Conservation (phyloP, 2,888 invertebrate genomes). For the Troilus luridus region DNA sequence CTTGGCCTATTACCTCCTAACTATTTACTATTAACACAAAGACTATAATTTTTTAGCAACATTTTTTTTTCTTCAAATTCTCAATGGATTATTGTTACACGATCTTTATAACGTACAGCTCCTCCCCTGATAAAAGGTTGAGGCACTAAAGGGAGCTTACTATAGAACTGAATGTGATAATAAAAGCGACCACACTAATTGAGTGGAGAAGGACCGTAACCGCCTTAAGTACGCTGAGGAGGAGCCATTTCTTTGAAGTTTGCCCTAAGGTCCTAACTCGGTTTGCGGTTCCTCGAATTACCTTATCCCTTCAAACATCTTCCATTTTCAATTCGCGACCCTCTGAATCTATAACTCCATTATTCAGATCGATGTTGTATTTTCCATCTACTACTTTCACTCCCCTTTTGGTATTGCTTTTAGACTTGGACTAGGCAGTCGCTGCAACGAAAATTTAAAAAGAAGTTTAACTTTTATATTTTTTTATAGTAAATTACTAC, state of each 20-base stretch:
- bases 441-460: no score
- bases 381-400: background rate
- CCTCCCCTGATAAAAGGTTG: background rate
- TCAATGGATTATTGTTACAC: no score
- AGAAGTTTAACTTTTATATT: no score
- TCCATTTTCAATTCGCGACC: background rate
- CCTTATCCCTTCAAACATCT: background rate
- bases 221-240: background rate
- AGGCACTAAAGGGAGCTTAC: background rate
- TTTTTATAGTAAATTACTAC: no score
- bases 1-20: no score
- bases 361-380: background rate
- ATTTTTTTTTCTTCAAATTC: no score
- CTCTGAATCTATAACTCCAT: slow-evolving; percentile 6
- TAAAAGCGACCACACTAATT: background rate
- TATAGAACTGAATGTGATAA: background rate
- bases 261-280: background rate
- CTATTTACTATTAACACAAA: no score
- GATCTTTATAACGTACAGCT: no score
- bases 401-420: background rate
- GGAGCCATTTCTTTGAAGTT: background rate
- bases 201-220: background rate
- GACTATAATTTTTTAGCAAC: no score
- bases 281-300: slow-evolving; percentile 22
- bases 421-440: background rate